A percentile compares a stretch with the other conserved stretches of the same genome.
Evolutionary conservation across 2,888 invertebrate genomes (phyloP).

Genomic region (Dicyrtomina minuta): DNA sequence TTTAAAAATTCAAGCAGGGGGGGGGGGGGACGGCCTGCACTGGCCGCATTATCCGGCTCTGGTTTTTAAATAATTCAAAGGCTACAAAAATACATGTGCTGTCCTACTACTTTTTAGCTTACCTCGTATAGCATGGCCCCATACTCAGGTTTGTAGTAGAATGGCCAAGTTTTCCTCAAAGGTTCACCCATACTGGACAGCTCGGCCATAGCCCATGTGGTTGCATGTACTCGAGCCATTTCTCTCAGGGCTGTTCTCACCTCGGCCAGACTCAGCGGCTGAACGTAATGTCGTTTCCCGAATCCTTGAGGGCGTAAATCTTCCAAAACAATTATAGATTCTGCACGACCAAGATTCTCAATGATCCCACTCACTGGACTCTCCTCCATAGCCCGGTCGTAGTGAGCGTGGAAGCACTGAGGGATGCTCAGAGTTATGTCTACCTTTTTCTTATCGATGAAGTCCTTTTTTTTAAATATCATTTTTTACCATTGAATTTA

Average conservation of each 20-base stretch:
- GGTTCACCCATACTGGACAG: neutral
- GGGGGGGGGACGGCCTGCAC: no score
- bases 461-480: no score
- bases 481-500: no score
- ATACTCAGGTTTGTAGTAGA: conserved; percentile 35
- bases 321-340: conserved; percentile 54
- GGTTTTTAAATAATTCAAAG: neutral
- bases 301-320: conserved; percentile 52
- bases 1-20: no score
- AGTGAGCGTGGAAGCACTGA: conserved; percentile 53
- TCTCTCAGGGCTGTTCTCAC: conserved; percentile 45
- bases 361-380: conserved; percentile 38
- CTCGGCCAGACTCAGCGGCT: conserved; percentile 51
- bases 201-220: conserved; percentile 48
- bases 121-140: conserved; percentile 32
- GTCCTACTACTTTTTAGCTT: neutral
- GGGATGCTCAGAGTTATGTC: conserved; percentile 40
- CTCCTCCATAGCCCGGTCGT: conserved; percentile 39
- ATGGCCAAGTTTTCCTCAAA: conserved; percentile 3
- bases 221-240: conserved; percentile 53
- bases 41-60: neutral
- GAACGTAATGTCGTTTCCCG: conserved; percentile 48
- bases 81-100: no score
- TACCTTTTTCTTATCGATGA: conserved; percentile 21
- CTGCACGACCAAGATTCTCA: conserved; percentile 48